Percentiles rank a stretch among this genome's conserved stretches.
These are phyloP conservation scores for Coregonus suidteri DNA, from an alignment of 2,797 vertebrate genomes.

Conservation along the genomic window DNA sequence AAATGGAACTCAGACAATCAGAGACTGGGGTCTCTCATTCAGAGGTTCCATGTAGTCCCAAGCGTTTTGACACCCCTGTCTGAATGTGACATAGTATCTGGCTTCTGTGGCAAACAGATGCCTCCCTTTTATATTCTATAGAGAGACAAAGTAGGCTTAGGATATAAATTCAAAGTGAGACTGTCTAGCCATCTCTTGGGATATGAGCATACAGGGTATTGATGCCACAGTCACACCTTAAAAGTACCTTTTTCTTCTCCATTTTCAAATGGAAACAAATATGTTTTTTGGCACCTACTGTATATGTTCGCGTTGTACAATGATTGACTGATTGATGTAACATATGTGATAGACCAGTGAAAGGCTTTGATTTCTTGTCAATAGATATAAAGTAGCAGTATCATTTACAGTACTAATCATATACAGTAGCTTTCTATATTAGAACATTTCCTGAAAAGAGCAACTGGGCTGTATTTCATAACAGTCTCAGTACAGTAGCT, in stretches of 20 bases:
- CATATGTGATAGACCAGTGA: neutral
- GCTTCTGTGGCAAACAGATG: slow-evolving; percentile 57
- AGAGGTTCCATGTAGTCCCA: neutral
- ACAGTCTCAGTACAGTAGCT: slow-evolving; percentile 10
- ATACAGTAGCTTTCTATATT: neutral
- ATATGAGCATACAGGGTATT: neutral
- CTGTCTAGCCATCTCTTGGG: slow-evolving; percentile 8
- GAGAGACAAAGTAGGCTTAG: slow-evolving; percentile 33
- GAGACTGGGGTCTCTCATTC: slow-evolving; percentile 45
- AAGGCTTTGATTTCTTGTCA: neutral
- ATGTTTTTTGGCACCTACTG: neutral
- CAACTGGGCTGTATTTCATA: slow-evolving; percentile 5
- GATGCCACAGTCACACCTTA: neutral
- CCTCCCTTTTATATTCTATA: slow-evolving; percentile 52
- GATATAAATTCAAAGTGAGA: slow-evolving; percentile 48
- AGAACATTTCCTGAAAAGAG: neutral
- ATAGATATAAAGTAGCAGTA: neutral
- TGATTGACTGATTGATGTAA: neutral
- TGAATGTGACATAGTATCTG: slow-evolving; percentile 30
- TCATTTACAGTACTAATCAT: neutral
- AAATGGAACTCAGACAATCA: slow-evolving; percentile 37
- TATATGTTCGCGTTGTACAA: neutral
- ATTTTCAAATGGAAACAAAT: neutral
- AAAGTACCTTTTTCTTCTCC: neutral
- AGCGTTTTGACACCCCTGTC: slow-evolving; percentile 25